Conservation (phyloP, 2,113 vertebrate genomes). For the Saguinus imperator region DNA sequence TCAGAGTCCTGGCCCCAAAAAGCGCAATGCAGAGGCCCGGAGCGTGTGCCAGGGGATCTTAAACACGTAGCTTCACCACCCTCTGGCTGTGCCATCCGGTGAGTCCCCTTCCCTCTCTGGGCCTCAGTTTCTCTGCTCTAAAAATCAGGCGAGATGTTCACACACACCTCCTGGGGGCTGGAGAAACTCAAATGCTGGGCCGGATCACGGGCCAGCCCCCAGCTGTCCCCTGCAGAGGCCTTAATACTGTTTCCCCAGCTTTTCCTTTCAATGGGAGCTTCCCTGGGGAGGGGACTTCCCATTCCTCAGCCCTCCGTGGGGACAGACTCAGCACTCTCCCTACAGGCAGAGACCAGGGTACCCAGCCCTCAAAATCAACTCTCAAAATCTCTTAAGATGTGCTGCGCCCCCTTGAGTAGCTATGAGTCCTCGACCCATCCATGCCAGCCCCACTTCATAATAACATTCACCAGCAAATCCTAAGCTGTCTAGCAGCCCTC, state of each 20-base stretch:
- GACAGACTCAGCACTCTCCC: background rate
- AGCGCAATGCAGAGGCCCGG: background rate
- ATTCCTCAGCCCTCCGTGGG: fast-evolving
- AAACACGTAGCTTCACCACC: background rate
- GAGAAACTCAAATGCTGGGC: background rate
- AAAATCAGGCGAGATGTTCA: background rate
- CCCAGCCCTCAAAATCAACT: background rate
- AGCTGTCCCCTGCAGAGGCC: background rate
- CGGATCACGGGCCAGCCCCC: background rate
- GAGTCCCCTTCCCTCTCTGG: background rate
- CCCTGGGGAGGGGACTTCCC: background rate
- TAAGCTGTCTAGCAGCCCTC: background rate
- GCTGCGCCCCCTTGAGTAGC: background rate
- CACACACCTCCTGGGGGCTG: background rate
- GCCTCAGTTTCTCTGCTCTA: background rate
- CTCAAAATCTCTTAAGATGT: background rate
- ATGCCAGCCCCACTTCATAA: background rate
- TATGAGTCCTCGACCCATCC: background rate
- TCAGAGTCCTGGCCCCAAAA: background rate
- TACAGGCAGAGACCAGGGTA: background rate
- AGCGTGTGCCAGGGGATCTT: fast-evolving
- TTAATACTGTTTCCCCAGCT: background rate
- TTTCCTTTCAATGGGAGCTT: background rate
- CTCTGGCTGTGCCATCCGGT: background rate
- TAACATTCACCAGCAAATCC: background rate